Conservation (phyloP, 2,797 vertebrate genomes). For the Emys orbicularis region DNA sequence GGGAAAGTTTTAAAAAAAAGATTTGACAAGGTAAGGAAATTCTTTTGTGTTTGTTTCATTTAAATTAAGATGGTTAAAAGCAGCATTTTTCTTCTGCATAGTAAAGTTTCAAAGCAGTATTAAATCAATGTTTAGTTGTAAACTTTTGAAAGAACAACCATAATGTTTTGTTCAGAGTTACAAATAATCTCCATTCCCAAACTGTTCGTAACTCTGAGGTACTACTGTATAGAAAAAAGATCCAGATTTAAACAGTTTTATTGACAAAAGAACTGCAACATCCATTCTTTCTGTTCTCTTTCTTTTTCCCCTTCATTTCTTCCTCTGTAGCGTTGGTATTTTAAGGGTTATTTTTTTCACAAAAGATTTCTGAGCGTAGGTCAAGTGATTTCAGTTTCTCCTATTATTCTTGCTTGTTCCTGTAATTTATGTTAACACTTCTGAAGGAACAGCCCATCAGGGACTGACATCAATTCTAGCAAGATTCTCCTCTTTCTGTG, state of each 20-base stretch:
- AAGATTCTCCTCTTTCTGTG: too few relatives aligned
- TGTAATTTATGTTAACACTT: neutral
- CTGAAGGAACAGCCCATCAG: neutral
- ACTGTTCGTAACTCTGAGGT: too few relatives aligned
- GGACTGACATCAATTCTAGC: neutral
- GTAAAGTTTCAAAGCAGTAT: too few relatives aligned
- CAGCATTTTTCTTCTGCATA: too few relatives aligned
- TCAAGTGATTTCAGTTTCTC: neutral
- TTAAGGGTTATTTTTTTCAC: neutral
- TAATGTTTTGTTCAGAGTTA: too few relatives aligned
- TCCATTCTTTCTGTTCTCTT: neutral
- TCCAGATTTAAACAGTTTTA: neutral
- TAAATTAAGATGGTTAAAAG: too few relatives aligned
- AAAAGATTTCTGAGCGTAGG: neutral
- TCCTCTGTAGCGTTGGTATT: neutral
- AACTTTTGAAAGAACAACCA: too few relatives aligned
- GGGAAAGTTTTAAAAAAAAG: too few relatives aligned
- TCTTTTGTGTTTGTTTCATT: too few relatives aligned
- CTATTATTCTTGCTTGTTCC: rapidly evolving
- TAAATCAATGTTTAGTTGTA: too few relatives aligned
- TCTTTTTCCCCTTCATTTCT: neutral
- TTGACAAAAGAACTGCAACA: neutral
- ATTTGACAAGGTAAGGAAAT: too few relatives aligned
- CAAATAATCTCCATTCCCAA: too few relatives aligned
- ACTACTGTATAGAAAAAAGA: neutral